Percentiles rank a stretch among this genome's conserved stretches.
Conservation (phyloP, 2,113 vertebrate genomes). For the Lophura nycthemera region DNA sequence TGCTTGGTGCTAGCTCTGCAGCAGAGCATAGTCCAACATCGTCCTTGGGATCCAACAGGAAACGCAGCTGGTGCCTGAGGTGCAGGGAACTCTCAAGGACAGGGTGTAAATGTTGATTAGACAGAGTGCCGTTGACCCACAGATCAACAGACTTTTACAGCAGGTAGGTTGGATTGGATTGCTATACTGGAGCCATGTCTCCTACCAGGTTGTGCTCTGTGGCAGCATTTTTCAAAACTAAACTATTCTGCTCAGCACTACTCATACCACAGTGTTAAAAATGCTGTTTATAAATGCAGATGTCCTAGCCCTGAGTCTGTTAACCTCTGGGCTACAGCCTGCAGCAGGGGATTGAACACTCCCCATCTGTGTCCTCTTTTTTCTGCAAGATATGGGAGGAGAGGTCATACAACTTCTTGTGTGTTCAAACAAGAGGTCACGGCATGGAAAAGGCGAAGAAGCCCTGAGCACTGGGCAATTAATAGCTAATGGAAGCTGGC, state of each 20-base stretch:
- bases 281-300: not conserved
- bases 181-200: not conserved
- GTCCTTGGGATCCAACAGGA: not conserved
- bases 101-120: not conserved
- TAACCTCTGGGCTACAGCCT: not conserved
- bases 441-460: not conserved
- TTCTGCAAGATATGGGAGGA: not conserved
- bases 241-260: not conserved
- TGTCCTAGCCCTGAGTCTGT: not conserved
- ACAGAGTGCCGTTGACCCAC: not conserved
- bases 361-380: not conserved
- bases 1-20: not conserved
- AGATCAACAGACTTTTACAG: not conserved
- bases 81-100: not conserved
- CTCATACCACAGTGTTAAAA: not conserved
- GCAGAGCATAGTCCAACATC: not conserved
- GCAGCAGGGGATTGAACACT: not conserved
- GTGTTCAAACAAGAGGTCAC: not conserved
- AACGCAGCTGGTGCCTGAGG: not conserved
- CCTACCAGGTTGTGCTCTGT: not conserved
- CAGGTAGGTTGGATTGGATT: conserved; percentile 3
- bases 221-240: not conserved
- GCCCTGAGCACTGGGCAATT: not conserved
- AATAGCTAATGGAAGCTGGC: not conserved
- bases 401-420: not conserved